Percentiles rank a stretch among this genome's conserved stretches.
These are phyloP conservation scores for Menidia beryllina DNA, from an alignment of 2,113 vertebrate species.

Conservation along the genomic window DNA sequence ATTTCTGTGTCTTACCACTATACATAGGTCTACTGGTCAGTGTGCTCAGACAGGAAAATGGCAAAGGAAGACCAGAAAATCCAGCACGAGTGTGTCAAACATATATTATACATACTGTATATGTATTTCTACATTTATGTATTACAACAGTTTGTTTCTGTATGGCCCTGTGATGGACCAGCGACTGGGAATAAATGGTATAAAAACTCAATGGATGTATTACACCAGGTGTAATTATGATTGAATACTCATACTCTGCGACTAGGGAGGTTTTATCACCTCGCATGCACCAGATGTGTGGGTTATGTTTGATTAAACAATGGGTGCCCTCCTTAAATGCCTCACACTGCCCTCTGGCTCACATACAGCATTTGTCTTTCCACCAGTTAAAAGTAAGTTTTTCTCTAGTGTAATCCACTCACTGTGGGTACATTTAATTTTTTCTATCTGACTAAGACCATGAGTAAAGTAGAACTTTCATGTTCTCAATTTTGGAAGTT, in stretches of 20 bases:
- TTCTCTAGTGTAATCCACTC: background rate
- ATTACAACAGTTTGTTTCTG: no score
- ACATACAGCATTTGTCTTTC: background rate
- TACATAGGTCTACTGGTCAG: constrained; percentile 67
- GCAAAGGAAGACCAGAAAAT: background rate
- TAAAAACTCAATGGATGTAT: no score
- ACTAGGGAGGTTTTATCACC: background rate
- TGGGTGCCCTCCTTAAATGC: background rate
- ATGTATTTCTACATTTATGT: no score
- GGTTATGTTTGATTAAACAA: no score
- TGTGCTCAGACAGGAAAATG: background rate
- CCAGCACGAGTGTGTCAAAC: no score
- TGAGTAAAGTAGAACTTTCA: constrained; percentile 20
- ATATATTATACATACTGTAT: no score
- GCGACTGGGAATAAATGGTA: no score
- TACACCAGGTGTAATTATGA: no score
- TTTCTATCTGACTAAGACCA: background rate
- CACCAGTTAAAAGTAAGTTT: background rate
- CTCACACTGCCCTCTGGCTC: background rate
- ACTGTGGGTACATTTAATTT: background rate
- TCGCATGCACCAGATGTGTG: no score
- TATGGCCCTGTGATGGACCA: no score
- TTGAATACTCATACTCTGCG: background rate
- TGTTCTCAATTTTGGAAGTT: background rate
- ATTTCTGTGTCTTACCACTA: constrained; percentile 75